These are phyloP conservation scores for Chaetura pelagica DNA, from an alignment of 2,113 vertebrate species.

Conservation along the genomic window DNA sequence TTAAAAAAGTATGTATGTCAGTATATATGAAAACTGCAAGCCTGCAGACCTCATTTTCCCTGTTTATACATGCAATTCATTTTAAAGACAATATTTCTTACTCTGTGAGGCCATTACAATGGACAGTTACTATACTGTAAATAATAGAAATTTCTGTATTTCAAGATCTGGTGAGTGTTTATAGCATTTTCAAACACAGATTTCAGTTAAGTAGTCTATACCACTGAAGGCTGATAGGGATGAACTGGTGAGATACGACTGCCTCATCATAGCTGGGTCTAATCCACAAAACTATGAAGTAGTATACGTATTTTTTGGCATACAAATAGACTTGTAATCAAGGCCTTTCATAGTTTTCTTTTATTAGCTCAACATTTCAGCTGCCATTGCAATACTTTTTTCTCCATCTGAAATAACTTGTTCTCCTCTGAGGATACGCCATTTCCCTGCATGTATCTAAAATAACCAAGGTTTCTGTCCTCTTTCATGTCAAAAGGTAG, in stretches of 20 bases:
- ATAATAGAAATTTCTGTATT: background rate
- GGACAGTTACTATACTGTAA: background rate
- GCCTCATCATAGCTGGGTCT: background rate
- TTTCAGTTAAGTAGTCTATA: background rate
- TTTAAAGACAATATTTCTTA: background rate
- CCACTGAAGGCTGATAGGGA: background rate
- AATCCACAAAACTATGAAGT: background rate
- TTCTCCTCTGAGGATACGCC: background rate
- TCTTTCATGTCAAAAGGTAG: background rate
- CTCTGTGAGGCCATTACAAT: background rate
- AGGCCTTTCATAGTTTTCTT: background rate
- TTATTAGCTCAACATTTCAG: background rate
- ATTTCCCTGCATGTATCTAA: background rate
- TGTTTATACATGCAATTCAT: background rate
- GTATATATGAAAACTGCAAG: background rate
- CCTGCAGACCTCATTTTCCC: background rate
- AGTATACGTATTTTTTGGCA: background rate
- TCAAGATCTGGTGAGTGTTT: background rate
- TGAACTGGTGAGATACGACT: background rate
- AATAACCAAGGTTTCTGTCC: background rate
- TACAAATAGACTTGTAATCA: background rate
- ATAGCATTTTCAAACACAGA: background rate
- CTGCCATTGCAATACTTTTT: background rate
- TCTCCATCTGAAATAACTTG: background rate
- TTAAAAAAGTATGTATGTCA: background rate